These are phyloP conservation scores for Panagrolaimus sp. DNA, from an alignment of 1,140 invertebrate genomes.

Conservation along the genomic window DNA sequence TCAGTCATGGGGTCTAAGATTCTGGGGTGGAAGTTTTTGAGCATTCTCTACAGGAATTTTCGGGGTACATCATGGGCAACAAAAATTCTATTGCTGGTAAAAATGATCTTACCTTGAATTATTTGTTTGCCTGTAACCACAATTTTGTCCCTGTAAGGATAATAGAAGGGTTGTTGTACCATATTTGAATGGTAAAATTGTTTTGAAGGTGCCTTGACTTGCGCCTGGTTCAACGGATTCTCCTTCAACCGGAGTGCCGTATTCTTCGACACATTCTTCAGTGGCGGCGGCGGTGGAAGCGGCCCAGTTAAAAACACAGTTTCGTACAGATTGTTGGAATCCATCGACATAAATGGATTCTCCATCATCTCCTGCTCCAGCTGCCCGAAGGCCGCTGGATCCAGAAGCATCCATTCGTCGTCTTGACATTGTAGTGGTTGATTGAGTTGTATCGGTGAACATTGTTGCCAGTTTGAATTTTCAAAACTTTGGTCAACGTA, in stretches of 20 bases:
- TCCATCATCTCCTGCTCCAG: too few species aligned
- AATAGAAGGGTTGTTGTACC: not conserved
- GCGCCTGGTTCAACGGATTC: not conserved
- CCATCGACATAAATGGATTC: too few species aligned
- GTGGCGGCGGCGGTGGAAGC: constrained; percentile 10
- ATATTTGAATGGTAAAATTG: not conserved
- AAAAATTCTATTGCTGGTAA: too few species aligned
- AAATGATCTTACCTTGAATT: not conserved
- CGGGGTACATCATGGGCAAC: too few species aligned
- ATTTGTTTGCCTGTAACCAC: not conserved
- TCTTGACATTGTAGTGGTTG: too few species aligned
- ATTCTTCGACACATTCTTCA: not conserved
- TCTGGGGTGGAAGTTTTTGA: not conserved
- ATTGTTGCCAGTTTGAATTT: too few species aligned
- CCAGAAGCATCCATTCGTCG: too few species aligned
- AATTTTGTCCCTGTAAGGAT: constrained; percentile 12
- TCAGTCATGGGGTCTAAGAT: too few species aligned
- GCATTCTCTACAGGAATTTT: not conserved
- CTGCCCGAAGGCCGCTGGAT: too few species aligned
- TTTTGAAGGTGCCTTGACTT: not conserved
- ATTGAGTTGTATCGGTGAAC: too few species aligned
- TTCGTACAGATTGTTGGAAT: not conserved
- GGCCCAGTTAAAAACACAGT: constrained; percentile 18
- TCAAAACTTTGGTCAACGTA: too few species aligned
- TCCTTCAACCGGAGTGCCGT: not conserved